phyloP scores from a whole-genome alignment of 2,888 invertebrate species.

The Orthosia gothica region DNA sequence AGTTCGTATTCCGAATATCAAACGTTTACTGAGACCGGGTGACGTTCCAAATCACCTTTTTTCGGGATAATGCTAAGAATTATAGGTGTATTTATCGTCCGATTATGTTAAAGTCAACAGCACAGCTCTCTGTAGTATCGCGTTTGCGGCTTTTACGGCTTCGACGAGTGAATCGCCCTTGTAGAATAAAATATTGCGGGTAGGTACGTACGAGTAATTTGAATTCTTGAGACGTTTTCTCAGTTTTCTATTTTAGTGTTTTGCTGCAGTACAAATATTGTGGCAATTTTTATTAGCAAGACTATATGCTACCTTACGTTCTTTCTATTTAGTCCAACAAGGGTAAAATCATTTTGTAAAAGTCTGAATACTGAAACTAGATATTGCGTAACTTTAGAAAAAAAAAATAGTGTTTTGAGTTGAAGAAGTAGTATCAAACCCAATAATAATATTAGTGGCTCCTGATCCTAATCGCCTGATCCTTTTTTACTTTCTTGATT shows the following conservation, averaged over 20 bases:
- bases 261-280: slow-evolving; percentile 14
- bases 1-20: slow-evolving; percentile 65
- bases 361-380: no score
- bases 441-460: no score
- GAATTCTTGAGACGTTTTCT: slow-evolving; percentile 41
- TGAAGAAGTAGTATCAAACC: no score
- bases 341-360: background rate
- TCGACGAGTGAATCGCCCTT: slow-evolving; percentile 38
- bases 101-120: slow-evolving; percentile 67
- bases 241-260: slow-evolving; percentile 32
- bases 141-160: slow-evolving; percentile 41
- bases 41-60: slow-evolving; percentile 66
- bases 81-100: slow-evolving; percentile 67
- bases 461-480: no score
- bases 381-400: background rate
- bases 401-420: no score
- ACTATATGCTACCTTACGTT: background rate
- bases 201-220: slow-evolving; percentile 34
- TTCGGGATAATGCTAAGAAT: slow-evolving; percentile 66
- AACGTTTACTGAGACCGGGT: slow-evolving; percentile 45
- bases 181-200: slow-evolving; percentile 48
- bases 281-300: background rate
- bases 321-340: background rate
- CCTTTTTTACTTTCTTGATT: no score
- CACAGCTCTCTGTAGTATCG: slow-evolving; percentile 43